Conservation (phyloP, 1,140 invertebrate species). For the Vanessa tameamea region DNA sequence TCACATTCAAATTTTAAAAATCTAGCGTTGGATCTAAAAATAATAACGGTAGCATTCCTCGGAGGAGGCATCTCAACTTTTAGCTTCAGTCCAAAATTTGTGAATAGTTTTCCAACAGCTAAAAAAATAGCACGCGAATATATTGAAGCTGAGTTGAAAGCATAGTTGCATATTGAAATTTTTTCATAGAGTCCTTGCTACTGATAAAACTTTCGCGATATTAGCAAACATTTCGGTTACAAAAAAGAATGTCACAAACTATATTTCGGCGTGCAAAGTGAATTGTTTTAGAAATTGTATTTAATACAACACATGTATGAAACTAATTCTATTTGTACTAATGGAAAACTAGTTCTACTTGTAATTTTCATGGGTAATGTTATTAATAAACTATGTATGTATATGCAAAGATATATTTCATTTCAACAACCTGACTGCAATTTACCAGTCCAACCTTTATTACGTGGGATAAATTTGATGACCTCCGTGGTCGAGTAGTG, state of each 20-base stretch:
- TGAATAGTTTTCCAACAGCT: constrained; percentile 37
- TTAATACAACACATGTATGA: neutral
- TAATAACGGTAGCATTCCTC: constrained; percentile 10
- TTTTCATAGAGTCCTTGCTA: constrained; percentile 15
- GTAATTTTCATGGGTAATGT: too few relatives aligned
- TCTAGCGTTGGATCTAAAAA: neutral
- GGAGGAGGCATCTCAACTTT: constrained; percentile 22
- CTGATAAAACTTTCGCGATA: constrained; percentile 26
- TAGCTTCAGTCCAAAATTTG: constrained; percentile 22
- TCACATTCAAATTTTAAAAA: too few relatives aligned
- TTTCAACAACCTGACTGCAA: too few relatives aligned
- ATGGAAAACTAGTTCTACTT: neutral
- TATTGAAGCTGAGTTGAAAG: constrained; percentile 31
- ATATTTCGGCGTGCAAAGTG: neutral
- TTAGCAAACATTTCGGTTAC: constrained; percentile 16
- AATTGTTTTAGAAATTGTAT: neutral
- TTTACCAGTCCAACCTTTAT: too few relatives aligned
- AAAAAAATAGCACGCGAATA: constrained; percentile 35
- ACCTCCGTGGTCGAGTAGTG: too few relatives aligned
- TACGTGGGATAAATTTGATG: too few relatives aligned
- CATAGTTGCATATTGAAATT: constrained; percentile 36
- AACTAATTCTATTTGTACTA: neutral
- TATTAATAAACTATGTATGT: too few relatives aligned
- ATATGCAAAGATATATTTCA: too few relatives aligned
- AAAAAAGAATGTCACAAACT: neutral